A percentile compares a stretch with the other conserved stretches of the same genome.
These are phyloP conservation scores for Cyaniris semiargus DNA, from an alignment of 2,888 invertebrate genomes.

Conservation along the genomic window DNA sequence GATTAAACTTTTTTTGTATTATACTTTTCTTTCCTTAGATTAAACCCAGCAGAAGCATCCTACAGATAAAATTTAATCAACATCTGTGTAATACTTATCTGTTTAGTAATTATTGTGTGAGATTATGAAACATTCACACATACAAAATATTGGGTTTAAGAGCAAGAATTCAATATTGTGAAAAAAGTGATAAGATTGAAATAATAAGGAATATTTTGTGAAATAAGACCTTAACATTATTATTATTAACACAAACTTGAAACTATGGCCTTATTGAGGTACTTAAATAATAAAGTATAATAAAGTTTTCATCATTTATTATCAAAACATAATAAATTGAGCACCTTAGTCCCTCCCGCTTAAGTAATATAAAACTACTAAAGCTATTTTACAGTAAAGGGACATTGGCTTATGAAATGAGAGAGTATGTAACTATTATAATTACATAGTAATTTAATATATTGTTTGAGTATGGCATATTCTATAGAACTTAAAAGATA, in stretches of 20 bases:
- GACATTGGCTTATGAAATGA: conserved; percentile 9
- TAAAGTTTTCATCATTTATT: conserved; percentile 45
- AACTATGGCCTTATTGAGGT: neutral
- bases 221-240: too few relatives aligned
- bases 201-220: neutral
- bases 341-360: conserved; percentile 59
- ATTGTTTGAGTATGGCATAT: neutral
- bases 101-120: too few relatives aligned
- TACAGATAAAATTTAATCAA: neutral
- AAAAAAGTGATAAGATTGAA: too few relatives aligned
- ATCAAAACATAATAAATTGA: conserved; percentile 64
- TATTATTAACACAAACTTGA: neutral
- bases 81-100: too few relatives aligned
- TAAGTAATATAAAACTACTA: conserved; percentile 20
- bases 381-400: conserved; percentile 5
- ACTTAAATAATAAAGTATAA: neutral
- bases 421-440: neutral
- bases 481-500: neutral
- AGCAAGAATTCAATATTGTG: too few relatives aligned
- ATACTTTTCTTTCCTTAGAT: neutral
- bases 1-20: conserved; percentile 49
- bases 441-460: neutral
- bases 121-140: too few relatives aligned
- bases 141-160: too few relatives aligned
- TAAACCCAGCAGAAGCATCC: neutral